Evolutionary conservation across 2,113 vertebrate species (phyloP).

Genomic region (Psephotus haematonotus): DNA sequence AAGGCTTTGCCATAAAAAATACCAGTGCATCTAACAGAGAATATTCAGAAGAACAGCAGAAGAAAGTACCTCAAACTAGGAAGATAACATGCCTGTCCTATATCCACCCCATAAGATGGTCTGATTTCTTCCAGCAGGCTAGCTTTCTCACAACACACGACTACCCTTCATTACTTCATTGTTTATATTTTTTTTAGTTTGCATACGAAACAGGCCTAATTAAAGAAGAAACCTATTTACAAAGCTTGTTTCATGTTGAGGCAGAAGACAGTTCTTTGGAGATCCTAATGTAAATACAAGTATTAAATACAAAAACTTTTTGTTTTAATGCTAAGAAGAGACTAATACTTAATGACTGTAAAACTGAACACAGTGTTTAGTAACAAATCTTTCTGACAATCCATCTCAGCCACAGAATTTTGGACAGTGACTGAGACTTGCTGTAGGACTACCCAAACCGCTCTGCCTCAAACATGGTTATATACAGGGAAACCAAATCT

Average conservation of each 20-base stretch:
- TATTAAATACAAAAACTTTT: not conserved
- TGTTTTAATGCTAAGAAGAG: not conserved
- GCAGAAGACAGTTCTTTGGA: not conserved
- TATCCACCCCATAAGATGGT: not conserved
- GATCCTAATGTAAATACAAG: not conserved
- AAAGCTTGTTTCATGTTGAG: not conserved
- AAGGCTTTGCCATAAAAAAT: not conserved
- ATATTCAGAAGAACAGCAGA: not conserved
- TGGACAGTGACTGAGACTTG: not conserved
- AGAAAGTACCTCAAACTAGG: not conserved
- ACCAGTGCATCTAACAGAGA: not conserved
- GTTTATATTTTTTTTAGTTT: not conserved
- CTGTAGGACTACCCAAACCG: not conserved
- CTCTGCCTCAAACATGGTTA: not conserved
- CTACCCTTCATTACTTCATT: not conserved
- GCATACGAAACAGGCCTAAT: not conserved
- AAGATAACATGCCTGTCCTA: not conserved
- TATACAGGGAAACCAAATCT: not conserved
- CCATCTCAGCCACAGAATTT: conserved; percentile 2
- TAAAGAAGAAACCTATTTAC: not conserved
- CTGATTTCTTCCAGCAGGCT: not conserved
- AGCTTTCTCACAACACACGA: not conserved
- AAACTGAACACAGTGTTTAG: not conserved
- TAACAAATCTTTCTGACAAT: not conserved
- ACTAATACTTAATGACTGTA: not conserved